A percentile compares a stretch with the other conserved stretches of the same genome.
Conservation (phyloP, 2,113 vertebrate genomes). For the Morone saxatilis region DNA sequence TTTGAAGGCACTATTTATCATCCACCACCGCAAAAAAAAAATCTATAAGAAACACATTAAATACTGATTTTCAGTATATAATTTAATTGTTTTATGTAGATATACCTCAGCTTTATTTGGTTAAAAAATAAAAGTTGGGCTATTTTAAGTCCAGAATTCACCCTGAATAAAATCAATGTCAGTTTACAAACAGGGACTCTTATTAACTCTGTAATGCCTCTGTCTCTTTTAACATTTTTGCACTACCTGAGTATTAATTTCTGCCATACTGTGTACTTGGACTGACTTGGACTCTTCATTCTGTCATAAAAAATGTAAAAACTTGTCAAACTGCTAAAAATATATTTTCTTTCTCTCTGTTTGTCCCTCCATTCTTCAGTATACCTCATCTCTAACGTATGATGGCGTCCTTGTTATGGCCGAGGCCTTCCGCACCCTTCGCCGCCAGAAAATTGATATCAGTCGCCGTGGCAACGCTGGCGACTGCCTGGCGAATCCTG, state of each 20-base stretch:
- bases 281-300: background rate
- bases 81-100: background rate
- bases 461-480: slow-evolving; percentile 98
- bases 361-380: slow-evolving; percentile 81
- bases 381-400: slow-evolving; percentile 96
- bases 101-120: background rate
- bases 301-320: background rate
- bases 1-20: background rate
- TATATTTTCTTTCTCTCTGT: background rate
- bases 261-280: background rate
- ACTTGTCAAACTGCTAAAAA: background rate
- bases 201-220: background rate
- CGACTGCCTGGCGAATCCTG: slow-evolving; percentile 97
- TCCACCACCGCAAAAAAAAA: too few relatives aligned
- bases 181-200: background rate
- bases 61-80: background rate
- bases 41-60: background rate
- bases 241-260: background rate
- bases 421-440: slow-evolving; percentile 96
- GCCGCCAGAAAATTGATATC: slow-evolving; percentile 98
- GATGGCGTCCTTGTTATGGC: slow-evolving; percentile 98
- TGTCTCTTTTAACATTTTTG: background rate
- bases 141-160: background rate
- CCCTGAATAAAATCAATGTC: background rate
- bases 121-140: slow-evolving; percentile 1